phyloP scores from a whole-genome alignment of 2,797 vertebrate species.

The Melanotaenia trifasciata region DNA sequence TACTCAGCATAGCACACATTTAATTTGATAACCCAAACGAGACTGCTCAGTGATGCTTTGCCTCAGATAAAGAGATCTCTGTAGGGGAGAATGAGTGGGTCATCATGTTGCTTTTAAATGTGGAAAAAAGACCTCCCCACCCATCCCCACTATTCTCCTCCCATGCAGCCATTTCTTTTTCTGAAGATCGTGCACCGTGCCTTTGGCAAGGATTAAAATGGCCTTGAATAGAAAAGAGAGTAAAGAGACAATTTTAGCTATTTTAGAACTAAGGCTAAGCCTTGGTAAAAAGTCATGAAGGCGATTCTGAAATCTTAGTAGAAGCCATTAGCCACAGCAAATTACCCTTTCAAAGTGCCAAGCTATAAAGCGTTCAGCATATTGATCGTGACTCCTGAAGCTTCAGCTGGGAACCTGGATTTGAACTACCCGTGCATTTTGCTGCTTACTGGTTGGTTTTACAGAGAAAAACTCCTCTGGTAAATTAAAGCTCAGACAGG shows the following conservation, averaged over 20 bases:
- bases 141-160: background rate
- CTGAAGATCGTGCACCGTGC: constrained; percentile 30
- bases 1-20: constrained; percentile 6
- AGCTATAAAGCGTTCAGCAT: constrained; percentile 27
- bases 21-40: constrained; percentile 62
- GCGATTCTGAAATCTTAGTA: constrained; percentile 55
- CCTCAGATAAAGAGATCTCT: constrained; percentile 59
- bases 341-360: constrained; percentile 54
- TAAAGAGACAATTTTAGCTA: constrained; percentile 53
- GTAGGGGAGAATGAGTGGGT: constrained; percentile 42
- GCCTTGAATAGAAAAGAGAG: constrained; percentile 55
- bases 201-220: constrained; percentile 63
- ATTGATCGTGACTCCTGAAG: constrained; percentile 29
- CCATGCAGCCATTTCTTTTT: constrained; percentile 38
- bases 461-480: background rate
- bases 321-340: constrained; percentile 60
- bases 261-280: constrained; percentile 56
- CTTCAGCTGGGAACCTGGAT: constrained; percentile 19
- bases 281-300: constrained; percentile 56
- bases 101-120: constrained; percentile 62
- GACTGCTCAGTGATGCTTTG: constrained; percentile 53
- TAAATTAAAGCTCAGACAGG: constrained; percentile 13
- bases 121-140: background rate
- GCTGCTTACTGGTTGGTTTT: constrained; percentile 4
- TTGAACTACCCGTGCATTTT: constrained; percentile 4